A percentile compares a stretch with the other conserved stretches of the same genome.
Evolutionary conservation across 1,140 invertebrate genomes (phyloP).

Genomic region (Capitella teleta): DNA sequence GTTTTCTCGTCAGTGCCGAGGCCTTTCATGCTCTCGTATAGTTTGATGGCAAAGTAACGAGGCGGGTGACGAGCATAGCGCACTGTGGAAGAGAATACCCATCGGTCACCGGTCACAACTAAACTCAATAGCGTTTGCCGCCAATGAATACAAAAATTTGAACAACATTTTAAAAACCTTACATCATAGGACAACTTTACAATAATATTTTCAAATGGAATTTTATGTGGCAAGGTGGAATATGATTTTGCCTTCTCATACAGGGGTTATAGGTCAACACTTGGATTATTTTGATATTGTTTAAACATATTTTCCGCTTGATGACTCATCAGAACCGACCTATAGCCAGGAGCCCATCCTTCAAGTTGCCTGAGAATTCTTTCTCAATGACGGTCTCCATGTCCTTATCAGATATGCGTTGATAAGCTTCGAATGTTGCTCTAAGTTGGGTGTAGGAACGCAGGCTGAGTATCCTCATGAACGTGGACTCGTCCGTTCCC

Average conservation of each 20-base stretch:
- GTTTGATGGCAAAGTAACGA: conserved; percentile 79
- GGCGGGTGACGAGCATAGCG: conserved; percentile 55
- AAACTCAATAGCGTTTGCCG: too few species aligned
- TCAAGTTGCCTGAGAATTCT: conserved; percentile 32
- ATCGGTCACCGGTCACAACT: too few species aligned
- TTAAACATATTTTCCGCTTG: too few species aligned
- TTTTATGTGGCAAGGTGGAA: too few species aligned
- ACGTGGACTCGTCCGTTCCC: conserved; percentile 61
- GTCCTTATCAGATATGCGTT: conserved; percentile 27
- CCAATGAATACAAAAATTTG: too few species aligned
- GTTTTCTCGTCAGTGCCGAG: conserved; percentile 78
- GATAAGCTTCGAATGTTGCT: conserved; percentile 58
- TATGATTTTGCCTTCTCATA: too few species aligned
- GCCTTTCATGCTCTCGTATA: conserved; percentile 73
- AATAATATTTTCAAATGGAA: too few species aligned
- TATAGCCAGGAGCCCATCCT: conserved; percentile 27
- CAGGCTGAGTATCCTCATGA: conserved; percentile 57
- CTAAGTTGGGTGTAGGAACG: conserved; percentile 56
- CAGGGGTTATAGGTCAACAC: too few species aligned
- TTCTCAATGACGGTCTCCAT: conserved; percentile 26
- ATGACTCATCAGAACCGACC: conserved; percentile 20
- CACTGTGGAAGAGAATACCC: conserved; percentile 16
- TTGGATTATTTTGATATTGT: too few species aligned
- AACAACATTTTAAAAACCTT: too few species aligned
- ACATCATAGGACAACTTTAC: too few species aligned